Percentiles rank a stretch among this genome's conserved stretches.
Evolutionary conservation across 2,113 vertebrate species (phyloP).

Genomic region (Cettia cetti): DNA sequence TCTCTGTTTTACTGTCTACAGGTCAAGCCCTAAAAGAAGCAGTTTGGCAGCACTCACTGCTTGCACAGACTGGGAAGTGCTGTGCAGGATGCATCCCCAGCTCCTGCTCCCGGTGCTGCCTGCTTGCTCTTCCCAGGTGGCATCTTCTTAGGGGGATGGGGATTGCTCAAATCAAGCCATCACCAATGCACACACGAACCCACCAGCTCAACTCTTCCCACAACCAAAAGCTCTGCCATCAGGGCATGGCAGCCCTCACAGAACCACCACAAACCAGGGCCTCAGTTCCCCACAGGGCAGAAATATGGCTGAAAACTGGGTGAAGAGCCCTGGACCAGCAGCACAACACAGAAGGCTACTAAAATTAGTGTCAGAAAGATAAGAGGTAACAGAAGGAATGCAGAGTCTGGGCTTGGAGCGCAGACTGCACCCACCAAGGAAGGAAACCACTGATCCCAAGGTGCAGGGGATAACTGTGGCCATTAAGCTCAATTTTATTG

Average conservation of each 20-base stretch:
- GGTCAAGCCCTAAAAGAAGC: background rate
- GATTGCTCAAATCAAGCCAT: background rate
- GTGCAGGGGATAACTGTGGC: background rate
- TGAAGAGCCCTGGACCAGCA: background rate
- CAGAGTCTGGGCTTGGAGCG: background rate
- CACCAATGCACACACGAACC: background rate
- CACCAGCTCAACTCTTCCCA: accelerated
- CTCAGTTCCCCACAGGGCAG: accelerated
- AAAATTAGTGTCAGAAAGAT: background rate
- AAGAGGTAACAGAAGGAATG: background rate
- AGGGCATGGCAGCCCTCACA: accelerated
- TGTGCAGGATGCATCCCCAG: accelerated
- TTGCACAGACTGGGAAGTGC: background rate
- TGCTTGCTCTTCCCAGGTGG: accelerated
- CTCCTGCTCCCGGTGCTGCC: background rate
- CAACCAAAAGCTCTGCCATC: background rate
- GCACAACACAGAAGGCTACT: background rate
- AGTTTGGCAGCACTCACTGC: background rate
- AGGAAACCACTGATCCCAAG: accelerated
- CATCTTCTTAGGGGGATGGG: background rate
- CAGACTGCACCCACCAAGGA: background rate
- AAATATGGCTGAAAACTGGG: background rate
- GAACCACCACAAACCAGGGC: background rate
- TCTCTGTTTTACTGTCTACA: background rate
- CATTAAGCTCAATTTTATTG: background rate